Percentiles rank a stretch among this genome's conserved stretches.
These are phyloP conservation scores for Brienomyrus brachyistius DNA, from an alignment of 2,113 vertebrate species.

Conservation along the genomic window DNA sequence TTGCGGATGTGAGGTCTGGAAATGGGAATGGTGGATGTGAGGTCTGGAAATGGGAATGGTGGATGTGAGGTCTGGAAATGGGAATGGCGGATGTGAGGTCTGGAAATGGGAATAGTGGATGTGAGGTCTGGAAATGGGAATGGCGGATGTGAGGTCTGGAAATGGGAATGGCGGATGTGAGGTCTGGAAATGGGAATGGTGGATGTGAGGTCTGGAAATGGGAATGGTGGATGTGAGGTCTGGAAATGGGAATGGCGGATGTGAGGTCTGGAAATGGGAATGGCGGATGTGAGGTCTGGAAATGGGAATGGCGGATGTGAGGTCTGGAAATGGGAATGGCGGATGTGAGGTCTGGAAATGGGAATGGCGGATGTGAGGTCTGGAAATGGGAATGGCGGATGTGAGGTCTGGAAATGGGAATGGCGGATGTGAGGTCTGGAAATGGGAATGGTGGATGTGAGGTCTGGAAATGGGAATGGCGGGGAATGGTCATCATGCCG, in stretches of 20 bases:
- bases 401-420: no score
- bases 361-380: background rate
- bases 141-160: background rate
- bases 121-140: background rate
- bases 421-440: accelerated
- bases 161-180: background rate
- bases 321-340: background rate
- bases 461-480: background rate
- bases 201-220: background rate
- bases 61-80: no score
- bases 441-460: no score
- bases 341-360: background rate
- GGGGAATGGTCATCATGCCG: background rate
- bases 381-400: background rate
- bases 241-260: no score
- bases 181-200: background rate
- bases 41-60: background rate
- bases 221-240: background rate
- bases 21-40: background rate
- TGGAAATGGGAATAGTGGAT: background rate
- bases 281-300: background rate
- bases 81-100: background rate
- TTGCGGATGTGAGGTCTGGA: background rate
- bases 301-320: background rate
- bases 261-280: no score